Conservation (phyloP, 2,113 vertebrate genomes). For the Catharus fuscescens region DNA sequence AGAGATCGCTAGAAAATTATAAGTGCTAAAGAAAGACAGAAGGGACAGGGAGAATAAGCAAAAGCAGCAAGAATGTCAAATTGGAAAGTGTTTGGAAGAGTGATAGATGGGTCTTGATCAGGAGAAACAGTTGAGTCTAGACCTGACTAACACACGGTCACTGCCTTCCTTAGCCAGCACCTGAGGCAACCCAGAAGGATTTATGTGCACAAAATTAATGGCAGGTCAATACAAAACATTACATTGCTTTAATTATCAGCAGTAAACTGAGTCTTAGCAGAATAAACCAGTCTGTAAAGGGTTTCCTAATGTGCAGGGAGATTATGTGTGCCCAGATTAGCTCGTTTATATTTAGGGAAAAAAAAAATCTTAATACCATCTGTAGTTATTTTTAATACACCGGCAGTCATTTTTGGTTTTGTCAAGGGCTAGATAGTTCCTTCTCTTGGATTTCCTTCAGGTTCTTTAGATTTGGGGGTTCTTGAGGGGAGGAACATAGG, state of each 20-base stretch:
- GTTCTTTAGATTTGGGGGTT: neutral
- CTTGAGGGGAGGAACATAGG: neutral
- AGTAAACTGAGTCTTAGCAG: neutral
- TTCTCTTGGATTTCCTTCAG: neutral
- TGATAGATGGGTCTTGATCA: neutral
- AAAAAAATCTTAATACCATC: neutral
- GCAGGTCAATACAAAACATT: neutral
- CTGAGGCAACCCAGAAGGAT: neutral
- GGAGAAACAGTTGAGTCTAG: neutral
- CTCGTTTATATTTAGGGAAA: neutral
- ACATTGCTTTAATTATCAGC: neutral
- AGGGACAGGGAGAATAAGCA: neutral
- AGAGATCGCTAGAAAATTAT: neutral
- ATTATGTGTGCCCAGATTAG: neutral
- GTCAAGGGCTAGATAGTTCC: neutral
- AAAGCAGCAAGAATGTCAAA: neutral
- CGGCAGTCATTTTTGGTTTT: neutral
- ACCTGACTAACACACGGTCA: neutral
- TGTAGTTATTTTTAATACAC: neutral
- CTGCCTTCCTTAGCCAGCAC: neutral
- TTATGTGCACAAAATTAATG: neutral
- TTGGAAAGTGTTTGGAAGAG: neutral
- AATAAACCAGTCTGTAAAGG: neutral
- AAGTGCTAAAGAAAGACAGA: neutral
- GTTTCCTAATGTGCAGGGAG: neutral